Evolutionary conservation across 2,113 vertebrate species (phyloP), one percentile per base, ranked within the genome.

Genomic region (Aviceda subcristata): DNA sequence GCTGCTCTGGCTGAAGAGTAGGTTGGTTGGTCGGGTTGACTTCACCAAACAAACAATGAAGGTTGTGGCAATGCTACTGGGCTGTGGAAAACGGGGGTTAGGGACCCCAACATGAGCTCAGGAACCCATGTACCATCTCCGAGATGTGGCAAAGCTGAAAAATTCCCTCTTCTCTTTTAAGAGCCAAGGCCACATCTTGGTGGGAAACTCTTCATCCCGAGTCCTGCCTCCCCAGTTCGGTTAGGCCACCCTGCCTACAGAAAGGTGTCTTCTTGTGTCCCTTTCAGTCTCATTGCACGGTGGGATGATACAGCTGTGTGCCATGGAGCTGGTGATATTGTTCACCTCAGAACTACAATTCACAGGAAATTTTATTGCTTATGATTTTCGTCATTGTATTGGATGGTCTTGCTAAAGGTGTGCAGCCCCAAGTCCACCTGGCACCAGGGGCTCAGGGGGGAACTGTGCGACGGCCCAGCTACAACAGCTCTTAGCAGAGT

Each of bases 251-350:
- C 46, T 73, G 39, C 50, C 78, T 46, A 38, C 55, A 50, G 62
- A 41, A 79, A 36, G 12, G 10, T 22, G 8, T 41, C 27, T 34
- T 64, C 38, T 26, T 21, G 24, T 56, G 51, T 46, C 56, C 10
- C 6, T 78, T 94, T 45, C 1, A 2, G 32, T 75, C 45, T 66
- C 67, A 10, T 1, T 38, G 12, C 41, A 10, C 0, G 1, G 21
- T 55, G 85, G 32, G 12, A 59, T 0, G 1, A 6, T 50, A 57
- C 0, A 2, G 12, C 43, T 8, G 0, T 26, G 51, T 55, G 76
- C 43, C 19, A 5, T 12, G 34, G 74, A 83, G 15, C 10, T 74
- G 50, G n/a, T 68, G 51, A 38, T 15, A 2, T 6, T 23, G 12
- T 68, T 94, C 56, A 92, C 20, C 20, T 11, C 29, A 53, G 62